Evolutionary conservation across 2,888 invertebrate genomes (phyloP).

Genomic region (Bugula neritina): DNA sequence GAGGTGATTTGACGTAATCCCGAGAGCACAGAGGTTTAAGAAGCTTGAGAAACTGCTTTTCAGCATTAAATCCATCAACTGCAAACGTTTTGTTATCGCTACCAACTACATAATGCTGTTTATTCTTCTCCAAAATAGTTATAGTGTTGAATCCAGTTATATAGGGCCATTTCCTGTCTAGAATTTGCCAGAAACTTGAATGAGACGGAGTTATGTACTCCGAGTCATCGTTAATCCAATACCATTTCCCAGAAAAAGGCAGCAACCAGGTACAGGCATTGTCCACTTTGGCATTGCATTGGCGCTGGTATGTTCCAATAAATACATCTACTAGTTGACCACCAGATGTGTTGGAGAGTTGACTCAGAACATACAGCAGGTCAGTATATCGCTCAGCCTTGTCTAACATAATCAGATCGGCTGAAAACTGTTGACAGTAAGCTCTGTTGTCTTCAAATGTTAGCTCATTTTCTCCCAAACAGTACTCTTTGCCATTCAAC

Average conservation of each 20-base stretch:
- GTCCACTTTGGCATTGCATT: background rate
- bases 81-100: constrained; percentile 5
- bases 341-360: background rate
- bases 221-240: constrained; percentile 1
- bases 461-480: background rate
- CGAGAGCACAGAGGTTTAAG: background rate
- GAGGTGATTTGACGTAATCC: background rate
- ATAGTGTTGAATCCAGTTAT: background rate
- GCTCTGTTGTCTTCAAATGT: background rate
- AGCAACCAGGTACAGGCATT: background rate
- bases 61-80: constrained; percentile 11
- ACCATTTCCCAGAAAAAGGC: constrained; percentile 14
- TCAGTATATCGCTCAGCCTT: background rate
- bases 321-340: background rate
- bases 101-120: constrained; percentile 8
- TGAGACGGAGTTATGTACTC: background rate
- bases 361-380: background rate
- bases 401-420: background rate
- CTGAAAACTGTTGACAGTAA: background rate
- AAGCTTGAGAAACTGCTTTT: background rate
- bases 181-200: background rate
- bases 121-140: background rate
- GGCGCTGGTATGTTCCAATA: background rate
- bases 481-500: background rate
- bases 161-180: background rate